Conservation (phyloP, 2,888 invertebrate genomes). For the Drosophila ezoana region DNA sequence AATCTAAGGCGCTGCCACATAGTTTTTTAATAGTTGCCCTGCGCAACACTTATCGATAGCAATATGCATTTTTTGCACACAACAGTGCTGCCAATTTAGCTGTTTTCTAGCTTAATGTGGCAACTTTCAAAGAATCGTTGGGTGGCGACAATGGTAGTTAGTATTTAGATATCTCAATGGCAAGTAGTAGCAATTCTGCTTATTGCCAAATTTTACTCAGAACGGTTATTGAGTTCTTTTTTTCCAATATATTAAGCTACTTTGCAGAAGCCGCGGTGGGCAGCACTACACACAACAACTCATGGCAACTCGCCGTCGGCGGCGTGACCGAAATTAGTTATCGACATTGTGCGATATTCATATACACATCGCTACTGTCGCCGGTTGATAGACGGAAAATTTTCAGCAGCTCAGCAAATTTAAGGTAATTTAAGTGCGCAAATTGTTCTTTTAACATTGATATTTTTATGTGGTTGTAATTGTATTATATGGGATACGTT, state of each 20-base stretch:
- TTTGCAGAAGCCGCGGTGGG: not conserved
- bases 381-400: slow-evolving; percentile 58
- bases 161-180: too few species aligned
- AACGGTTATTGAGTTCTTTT: too few species aligned
- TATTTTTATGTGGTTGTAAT: slow-evolving; percentile 15
- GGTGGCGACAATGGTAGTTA: too few species aligned
- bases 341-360: slow-evolving; percentile 42
- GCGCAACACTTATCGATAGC: slow-evolving; percentile 11
- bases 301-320: not conserved
- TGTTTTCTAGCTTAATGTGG: too few species aligned
- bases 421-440: slow-evolving; percentile 54
- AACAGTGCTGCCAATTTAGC: too few species aligned
- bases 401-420: slow-evolving; percentile 42
- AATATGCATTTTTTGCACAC: too few species aligned
- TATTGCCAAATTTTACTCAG: too few species aligned
- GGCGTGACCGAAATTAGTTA: slow-evolving; percentile 19
- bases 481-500: slow-evolving; percentile 10
- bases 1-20: slow-evolving; percentile 33
- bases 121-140: too few species aligned
- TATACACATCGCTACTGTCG: slow-evolving; percentile 59
- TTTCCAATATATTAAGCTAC: too few species aligned
- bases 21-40: not conserved
- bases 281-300: not conserved
- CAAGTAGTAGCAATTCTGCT: too few species aligned
- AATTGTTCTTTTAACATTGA: slow-evolving; percentile 21